Conservation (phyloP, 2,113 vertebrate species). For the Chroicocephalus ridibundus region DNA sequence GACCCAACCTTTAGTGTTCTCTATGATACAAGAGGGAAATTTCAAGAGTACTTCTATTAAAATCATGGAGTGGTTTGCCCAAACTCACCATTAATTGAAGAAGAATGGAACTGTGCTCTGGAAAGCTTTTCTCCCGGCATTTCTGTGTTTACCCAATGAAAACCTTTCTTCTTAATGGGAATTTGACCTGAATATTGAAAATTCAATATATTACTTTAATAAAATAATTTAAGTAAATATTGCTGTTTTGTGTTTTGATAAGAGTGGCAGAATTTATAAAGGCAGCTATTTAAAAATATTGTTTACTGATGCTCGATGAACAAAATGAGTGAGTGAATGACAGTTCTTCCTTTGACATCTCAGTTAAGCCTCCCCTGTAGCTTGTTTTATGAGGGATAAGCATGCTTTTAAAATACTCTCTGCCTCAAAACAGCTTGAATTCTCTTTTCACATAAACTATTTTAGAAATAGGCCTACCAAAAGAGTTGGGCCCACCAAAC, state of each 20-base stretch:
- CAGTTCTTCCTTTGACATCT: neutral
- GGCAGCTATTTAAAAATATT: neutral
- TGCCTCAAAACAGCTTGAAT: neutral
- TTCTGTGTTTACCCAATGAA: constrained; percentile 32
- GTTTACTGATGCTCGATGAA: neutral
- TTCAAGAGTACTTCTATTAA: neutral
- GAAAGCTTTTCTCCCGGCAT: constrained; percentile 29
- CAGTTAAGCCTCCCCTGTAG: neutral
- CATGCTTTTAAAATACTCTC: neutral
- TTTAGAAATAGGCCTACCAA: neutral
- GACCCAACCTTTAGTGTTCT: neutral
- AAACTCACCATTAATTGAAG: constrained; percentile 61
- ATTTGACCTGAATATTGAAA: constrained; percentile 56
- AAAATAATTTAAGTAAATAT: neutral
- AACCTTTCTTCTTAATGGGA: constrained; percentile 19
- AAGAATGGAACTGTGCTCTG: constrained; percentile 1
- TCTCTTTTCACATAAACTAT: neutral
- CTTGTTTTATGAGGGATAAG: neutral
- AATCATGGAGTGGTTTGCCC: neutral
- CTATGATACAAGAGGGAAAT: neutral
- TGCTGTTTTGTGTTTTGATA: neutral
- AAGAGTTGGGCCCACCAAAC: neutral
- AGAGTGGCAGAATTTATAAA: neutral
- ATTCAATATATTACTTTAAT: neutral
- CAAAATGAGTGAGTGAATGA: neutral